Percentiles rank a stretch among this genome's conserved stretches.
These are phyloP conservation scores for Drosophila auraria DNA, from an alignment of 1,140 invertebrate genomes.

Conservation along the genomic window DNA sequence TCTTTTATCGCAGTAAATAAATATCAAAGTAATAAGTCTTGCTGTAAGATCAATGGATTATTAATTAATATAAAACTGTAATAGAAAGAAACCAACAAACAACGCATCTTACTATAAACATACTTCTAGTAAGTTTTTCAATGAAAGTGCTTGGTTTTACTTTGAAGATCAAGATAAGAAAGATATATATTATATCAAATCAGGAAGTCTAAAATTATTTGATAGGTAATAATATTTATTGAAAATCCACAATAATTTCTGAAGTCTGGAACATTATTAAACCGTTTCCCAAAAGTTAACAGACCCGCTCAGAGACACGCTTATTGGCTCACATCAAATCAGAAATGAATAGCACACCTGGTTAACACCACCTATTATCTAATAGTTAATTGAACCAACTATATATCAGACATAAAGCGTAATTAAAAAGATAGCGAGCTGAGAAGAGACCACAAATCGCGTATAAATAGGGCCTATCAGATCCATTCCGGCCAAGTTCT, in stretches of 20 bases:
- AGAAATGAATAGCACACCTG: not conserved
- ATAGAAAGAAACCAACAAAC: too few relatives aligned
- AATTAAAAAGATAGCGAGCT: conserved; percentile 35
- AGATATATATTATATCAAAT: too few relatives aligned
- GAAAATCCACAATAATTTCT: not conserved
- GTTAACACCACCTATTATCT: not conserved
- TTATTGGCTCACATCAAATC: not conserved
- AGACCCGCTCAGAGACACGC: too few relatives aligned
- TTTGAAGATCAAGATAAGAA: too few relatives aligned
- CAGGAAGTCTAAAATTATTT: too few relatives aligned
- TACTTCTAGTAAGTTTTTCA: too few relatives aligned
- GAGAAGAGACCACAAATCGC: not conserved
- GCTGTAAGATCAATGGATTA: too few relatives aligned
- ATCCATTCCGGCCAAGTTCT: conserved; percentile 1
- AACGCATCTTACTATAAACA: too few relatives aligned
- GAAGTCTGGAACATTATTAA: not conserved
- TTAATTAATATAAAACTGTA: too few relatives aligned
- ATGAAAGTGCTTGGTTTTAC: too few relatives aligned
- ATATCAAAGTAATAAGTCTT: not conserved
- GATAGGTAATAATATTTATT: not conserved
- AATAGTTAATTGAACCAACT: not conserved
- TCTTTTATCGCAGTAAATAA: not conserved
- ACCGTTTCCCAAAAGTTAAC: not conserved
- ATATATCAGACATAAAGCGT: not conserved
- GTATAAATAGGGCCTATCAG: conserved; percentile 17